Percentiles rank a stretch among this genome's conserved stretches.
phyloP scores from a whole-genome alignment of 2,797 vertebrate species.

The Eremophila alpestris region DNA sequence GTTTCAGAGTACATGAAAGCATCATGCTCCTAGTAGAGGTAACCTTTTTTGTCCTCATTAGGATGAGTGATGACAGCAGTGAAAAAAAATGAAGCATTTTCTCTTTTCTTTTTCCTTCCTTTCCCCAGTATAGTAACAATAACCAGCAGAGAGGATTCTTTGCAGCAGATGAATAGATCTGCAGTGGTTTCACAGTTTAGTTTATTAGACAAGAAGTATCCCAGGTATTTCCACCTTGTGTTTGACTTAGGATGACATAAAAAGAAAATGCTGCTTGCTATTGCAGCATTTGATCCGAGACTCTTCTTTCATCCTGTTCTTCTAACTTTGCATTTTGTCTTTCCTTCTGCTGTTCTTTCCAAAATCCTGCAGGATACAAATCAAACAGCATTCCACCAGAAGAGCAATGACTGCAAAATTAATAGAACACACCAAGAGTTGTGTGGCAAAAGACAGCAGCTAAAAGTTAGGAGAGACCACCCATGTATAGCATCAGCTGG shows the following conservation, averaged over 20 bases:
- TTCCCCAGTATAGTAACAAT: constrained; percentile 57
- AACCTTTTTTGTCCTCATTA: constrained; percentile 73
- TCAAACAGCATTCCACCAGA: not conserved
- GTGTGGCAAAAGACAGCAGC: not conserved
- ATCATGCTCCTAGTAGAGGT: constrained; percentile 57
- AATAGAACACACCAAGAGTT: not conserved
- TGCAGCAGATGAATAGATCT: constrained; percentile 39
- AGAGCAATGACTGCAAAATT: not conserved
- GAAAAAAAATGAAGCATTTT: constrained; percentile 62
- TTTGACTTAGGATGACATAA: constrained; percentile 26
- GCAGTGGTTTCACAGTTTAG: constrained; percentile 21
- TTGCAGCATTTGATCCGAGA: constrained; percentile 23
- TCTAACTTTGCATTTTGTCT: constrained; percentile 8
- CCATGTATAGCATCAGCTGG: not conserved
- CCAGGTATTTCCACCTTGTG: constrained; percentile 25
- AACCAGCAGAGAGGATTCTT: constrained; percentile 48
- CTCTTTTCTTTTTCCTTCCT: constrained; percentile 52
- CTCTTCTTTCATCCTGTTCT: constrained; percentile 36
- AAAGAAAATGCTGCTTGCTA: constrained; percentile 42
- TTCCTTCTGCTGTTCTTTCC: not conserved
- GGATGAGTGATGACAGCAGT: constrained; percentile 69
- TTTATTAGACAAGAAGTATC: constrained; percentile 58
- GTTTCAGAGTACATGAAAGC: constrained; percentile 69
- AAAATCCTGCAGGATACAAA: constrained; percentile 8
- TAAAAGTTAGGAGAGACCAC: not conserved